A percentile compares a stretch with the other conserved stretches of the same genome.
Conservation (phyloP, 1,140 invertebrate species). For the Asobara japonica region DNA sequence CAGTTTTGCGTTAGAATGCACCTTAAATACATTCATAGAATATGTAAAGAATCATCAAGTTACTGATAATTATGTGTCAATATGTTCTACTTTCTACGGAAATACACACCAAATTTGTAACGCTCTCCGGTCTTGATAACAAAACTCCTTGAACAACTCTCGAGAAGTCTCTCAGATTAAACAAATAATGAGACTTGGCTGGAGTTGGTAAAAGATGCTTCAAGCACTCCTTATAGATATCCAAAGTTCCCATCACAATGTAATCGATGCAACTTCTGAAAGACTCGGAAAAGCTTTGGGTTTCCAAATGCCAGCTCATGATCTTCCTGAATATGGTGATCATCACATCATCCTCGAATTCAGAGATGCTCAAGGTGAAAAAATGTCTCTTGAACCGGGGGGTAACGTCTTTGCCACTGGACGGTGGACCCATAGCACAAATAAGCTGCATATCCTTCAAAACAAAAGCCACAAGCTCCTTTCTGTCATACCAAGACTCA, state of each 20-base stretch:
- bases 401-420: conserved; percentile 85
- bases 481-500: conserved; percentile 90
- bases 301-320: conserved; percentile 91
- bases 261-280: conserved; percentile 88
- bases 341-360: conserved; percentile 89
- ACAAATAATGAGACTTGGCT: conserved; percentile 93
- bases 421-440: conserved; percentile 88
- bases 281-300: conserved; percentile 88
- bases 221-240: conserved; percentile 86
- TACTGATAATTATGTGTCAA: too few relatives aligned
- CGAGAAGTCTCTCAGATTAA: conserved; percentile 94
- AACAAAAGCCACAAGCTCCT: conserved; percentile 84
- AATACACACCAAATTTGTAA: conserved; percentile 41
- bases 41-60: too few relatives aligned
- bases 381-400: conserved; percentile 93
- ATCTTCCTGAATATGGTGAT: conserved; percentile 90
- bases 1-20: too few relatives aligned
- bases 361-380: conserved; percentile 88
- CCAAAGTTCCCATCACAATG: conserved; percentile 84
- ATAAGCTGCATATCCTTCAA: conserved; percentile 88
- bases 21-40: too few relatives aligned
- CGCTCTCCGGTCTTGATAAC: conserved; percentile 46
- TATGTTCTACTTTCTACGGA: too few relatives aligned
- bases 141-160: conserved; percentile 82
- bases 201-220: conserved; percentile 88